A percentile compares a stretch with the other conserved stretches of the same genome.
Evolutionary conservation across 2,888 invertebrate species (phyloP).

Genomic region (Cataglyphis rosenhaueri): DNA sequence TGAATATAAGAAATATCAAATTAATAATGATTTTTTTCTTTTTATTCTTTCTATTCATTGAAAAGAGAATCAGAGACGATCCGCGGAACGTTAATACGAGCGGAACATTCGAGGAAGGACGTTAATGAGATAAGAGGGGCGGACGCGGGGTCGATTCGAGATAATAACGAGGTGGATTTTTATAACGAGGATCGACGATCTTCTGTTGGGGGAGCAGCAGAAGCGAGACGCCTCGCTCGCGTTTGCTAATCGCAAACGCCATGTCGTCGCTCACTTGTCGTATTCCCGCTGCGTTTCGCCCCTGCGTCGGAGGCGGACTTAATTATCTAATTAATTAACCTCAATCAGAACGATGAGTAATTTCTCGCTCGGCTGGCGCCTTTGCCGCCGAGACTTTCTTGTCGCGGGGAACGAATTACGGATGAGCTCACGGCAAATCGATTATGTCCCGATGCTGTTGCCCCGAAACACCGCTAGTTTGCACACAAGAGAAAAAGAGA

Average conservation of each 20-base stretch:
- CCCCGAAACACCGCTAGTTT: constrained; percentile 60
- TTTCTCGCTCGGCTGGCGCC: constrained; percentile 85
- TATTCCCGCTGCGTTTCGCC: constrained; percentile 31
- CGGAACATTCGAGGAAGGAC: constrained; percentile 45
- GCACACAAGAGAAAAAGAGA: constrained; percentile 37
- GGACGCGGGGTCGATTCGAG: constrained; percentile 59
- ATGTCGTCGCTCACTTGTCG: constrained; percentile 15
- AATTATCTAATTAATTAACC: constrained; percentile 86
- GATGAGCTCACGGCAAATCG: constrained; percentile 85
- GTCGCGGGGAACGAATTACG: constrained; percentile 84
- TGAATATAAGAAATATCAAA: background rate
- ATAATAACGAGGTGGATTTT: constrained; percentile 78
- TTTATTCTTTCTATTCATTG: background rate
- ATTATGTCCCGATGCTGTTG: constrained; percentile 81
- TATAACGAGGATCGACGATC: constrained; percentile 75
- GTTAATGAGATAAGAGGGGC: constrained; percentile 76
- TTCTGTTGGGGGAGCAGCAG: constrained; percentile 58
- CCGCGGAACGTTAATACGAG: constrained; percentile 28
- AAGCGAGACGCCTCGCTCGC: constrained; percentile 36
- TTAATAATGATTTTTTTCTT: background rate
- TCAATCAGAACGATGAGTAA: constrained; percentile 86
- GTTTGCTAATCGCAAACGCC: constrained; percentile 14
- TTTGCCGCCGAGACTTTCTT: constrained; percentile 84
- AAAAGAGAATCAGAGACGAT: background rate
- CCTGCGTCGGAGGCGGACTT: constrained; percentile 77